Percentiles rank a stretch among this genome's conserved stretches.
These are phyloP conservation scores for Drosophila carrolli DNA, from an alignment of 1,140 invertebrate genomes.

Conservation along the genomic window DNA sequence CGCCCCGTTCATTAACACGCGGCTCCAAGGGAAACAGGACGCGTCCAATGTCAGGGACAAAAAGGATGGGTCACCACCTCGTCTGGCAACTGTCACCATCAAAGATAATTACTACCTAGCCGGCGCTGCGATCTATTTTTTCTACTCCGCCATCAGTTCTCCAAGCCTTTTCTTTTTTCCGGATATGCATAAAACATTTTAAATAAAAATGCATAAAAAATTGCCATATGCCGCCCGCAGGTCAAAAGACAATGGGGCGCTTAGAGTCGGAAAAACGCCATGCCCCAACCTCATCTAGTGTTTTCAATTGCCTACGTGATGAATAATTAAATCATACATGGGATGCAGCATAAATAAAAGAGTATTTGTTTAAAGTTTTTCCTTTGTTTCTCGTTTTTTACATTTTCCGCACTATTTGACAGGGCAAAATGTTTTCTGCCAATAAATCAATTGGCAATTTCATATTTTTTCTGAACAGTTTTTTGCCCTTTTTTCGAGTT, in stretches of 20 bases:
- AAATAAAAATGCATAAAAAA: conserved; percentile 68
- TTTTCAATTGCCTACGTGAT: conserved; percentile 52
- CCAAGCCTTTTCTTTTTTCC: conserved; percentile 7
- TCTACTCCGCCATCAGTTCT: conserved; percentile 6
- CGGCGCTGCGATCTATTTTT: conserved; percentile 5
- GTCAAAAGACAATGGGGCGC: conserved; percentile 47
- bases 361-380: conserved; percentile 62
- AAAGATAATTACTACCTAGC: conserved; percentile 64
- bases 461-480: conserved; percentile 20
- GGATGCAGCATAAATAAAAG: conserved; percentile 29
- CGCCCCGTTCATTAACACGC: conserved; percentile 58
- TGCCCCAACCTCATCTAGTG: not conserved
- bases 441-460: conserved; percentile 73
- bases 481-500: conserved; percentile 2
- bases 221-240: conserved; percentile 60
- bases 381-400: conserved; percentile 52
- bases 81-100: conserved; percentile 59
- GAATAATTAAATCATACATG: conserved; percentile 75
- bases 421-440: conserved; percentile 63
- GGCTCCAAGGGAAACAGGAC: conserved; percentile 15
- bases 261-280: conserved; percentile 47
- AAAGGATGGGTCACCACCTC: conserved; percentile 13
- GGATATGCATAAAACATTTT: conserved; percentile 64
- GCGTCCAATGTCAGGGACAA: conserved; percentile 60
- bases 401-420: conserved; percentile 76